Conservation (phyloP, 1,140 invertebrate species). For the Schlechtendalia chinensis region DNA sequence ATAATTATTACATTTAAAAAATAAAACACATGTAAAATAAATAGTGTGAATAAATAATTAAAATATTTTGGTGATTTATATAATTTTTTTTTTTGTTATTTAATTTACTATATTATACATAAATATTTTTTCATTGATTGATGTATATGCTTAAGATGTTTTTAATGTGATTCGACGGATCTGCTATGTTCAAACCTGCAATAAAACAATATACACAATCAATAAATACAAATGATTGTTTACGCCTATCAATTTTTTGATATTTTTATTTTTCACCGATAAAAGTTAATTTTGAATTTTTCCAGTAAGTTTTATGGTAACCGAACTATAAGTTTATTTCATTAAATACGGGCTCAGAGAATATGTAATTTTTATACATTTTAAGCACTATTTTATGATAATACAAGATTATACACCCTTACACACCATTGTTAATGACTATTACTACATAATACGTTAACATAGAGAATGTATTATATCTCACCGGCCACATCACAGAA, state of each 20-base stretch:
- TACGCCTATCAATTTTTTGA: not conserved
- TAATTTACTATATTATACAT: slow-evolving; percentile 15
- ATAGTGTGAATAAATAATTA: slow-evolving; percentile 47
- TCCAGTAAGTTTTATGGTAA: too few species aligned
- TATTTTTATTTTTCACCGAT: not conserved
- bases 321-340: too few species aligned
- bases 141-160: slow-evolving; percentile 13
- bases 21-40: slow-evolving; percentile 38
- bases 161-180: slow-evolving; percentile 30
- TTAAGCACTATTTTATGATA: too few species aligned
- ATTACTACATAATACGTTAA: not conserved
- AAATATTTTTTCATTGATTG: slow-evolving; percentile 2
- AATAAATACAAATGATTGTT: not conserved
- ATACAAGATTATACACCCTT: too few species aligned
- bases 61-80: slow-evolving; percentile 30
- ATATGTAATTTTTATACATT: too few species aligned
- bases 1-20: slow-evolving; percentile 26
- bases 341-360: too few species aligned
- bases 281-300: too few species aligned
- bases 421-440: too few species aligned
- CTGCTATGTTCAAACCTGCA: slow-evolving; percentile 8
- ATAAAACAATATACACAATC: not conserved
- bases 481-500: slow-evolving; percentile 85
- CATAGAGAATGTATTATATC: slow-evolving; percentile 51
- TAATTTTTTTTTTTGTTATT: not conserved